These are phyloP conservation scores for Willisornis vidua DNA, from an alignment of 2,113 vertebrate species.

Conservation along the genomic window DNA sequence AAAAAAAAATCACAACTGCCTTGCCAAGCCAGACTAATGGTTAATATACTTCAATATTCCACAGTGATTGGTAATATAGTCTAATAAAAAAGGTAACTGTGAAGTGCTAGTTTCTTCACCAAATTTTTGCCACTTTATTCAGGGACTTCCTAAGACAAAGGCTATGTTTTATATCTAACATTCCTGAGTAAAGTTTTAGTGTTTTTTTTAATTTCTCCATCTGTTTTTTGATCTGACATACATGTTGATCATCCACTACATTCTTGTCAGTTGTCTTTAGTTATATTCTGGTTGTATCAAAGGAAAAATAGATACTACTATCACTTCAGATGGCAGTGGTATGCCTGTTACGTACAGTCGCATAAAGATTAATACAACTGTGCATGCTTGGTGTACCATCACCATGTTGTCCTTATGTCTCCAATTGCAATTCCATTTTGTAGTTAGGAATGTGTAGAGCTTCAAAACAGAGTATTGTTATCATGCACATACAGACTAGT, in stretches of 20 bases:
- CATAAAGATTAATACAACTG: neutral
- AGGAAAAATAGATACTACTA: neutral
- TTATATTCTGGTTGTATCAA: neutral
- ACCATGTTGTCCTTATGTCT: neutral
- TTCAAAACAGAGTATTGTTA: neutral
- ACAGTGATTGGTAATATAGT: neutral
- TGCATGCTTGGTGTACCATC: neutral
- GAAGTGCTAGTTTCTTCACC: neutral
- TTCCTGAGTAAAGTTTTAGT: neutral
- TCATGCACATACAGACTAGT: neutral
- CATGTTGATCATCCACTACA: neutral
- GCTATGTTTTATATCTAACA: neutral
- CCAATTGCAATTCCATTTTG: neutral
- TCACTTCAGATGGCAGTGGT: neutral
- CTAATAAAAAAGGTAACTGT: neutral
- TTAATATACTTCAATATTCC: neutral
- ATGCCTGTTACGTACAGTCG: neutral
- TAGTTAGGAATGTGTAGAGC: neutral
- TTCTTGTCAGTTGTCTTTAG: neutral
- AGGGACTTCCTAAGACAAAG: neutral
- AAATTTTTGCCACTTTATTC: neutral
- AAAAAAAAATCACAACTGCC: neutral
- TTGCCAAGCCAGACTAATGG: neutral
- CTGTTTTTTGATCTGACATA: neutral
- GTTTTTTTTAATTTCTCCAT: neutral